Evolutionary conservation across 1,140 invertebrate species (phyloP), one percentile per base, ranked within the genome.

Genomic region (Drosophila simulans): DNA sequence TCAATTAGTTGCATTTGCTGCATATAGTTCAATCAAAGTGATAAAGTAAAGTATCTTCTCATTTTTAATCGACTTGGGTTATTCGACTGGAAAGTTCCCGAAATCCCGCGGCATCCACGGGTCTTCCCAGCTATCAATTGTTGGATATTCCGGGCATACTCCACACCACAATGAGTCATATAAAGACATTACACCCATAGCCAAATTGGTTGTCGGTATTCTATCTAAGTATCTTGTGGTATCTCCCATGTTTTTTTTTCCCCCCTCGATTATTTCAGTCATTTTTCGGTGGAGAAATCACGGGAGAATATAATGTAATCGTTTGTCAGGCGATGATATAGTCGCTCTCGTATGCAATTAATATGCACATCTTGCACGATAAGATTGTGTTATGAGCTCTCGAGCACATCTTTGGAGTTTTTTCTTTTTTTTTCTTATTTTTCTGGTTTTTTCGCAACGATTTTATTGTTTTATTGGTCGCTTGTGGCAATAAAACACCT

Each of bases 351-450:
- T 27, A 34, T 69, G 49, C 64, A 70, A 71, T 71, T 57, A 70
- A 25, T 57, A 71, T 71, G 68, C 68, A 70, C 64, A 70, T 70
- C 65, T 69, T 42, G 51, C 17, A 40, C 68, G 68, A 71, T 71
- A 71, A 71, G 65, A 71, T 71, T 70, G 51, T 57, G 42, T 12
- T 11, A 22, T 22, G 13, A 5, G 37, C 37, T 11, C 11, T 25
- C 3, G 22, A 12, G 12, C 63, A 25, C 35, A 58, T 34, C 42
- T 20, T n/a, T 25, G 5, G 17, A n/a, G 11, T 25, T 25, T 25
- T 34, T 55, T 22, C 25, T n/a, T 57, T 34, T n/a, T 57, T 57
- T 34, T 55, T 22, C 25, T n/a, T 57, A 22, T n/a, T 57, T 57
- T 17, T 22, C 8, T 20, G 2, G 11, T 48, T 40, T 39, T 3